Evolutionary conservation across 2,797 vertebrate species (phyloP).

Genomic region (Vireo griseus): DNA sequence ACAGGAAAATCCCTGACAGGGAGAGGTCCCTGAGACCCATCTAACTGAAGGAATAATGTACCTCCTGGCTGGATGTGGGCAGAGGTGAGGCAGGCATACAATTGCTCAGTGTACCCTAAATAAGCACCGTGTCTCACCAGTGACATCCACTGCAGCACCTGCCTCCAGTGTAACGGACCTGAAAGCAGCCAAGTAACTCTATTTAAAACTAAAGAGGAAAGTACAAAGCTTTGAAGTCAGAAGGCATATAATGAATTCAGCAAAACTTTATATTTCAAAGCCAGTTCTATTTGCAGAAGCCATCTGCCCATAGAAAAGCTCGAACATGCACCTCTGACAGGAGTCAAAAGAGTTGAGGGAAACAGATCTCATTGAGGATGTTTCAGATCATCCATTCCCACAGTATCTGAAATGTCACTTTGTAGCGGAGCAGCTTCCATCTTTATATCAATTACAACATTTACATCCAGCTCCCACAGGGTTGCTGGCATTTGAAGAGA

Average conservation of each 20-base stretch:
- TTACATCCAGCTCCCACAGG: not conserved
- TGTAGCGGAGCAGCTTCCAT: not conserved
- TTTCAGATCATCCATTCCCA: constrained; percentile 24
- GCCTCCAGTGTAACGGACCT: not conserved
- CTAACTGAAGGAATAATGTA: not conserved
- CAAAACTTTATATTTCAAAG: constrained; percentile 64
- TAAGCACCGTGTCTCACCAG: fast-evolving
- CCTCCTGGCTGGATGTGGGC: not conserved
- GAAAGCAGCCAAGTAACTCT: constrained; percentile 7
- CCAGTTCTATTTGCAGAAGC: constrained; percentile 53
- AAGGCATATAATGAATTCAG: constrained; percentile 48
- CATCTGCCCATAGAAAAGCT: constrained; percentile 58
- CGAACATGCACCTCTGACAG: constrained; percentile 3
- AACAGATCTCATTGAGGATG: not conserved
- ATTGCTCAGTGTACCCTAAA: not conserved
- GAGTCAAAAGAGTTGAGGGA: constrained; percentile 44
- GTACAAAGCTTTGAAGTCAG: constrained; percentile 60
- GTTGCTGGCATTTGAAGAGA: constrained; percentile 30
- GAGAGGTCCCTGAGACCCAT: not conserved
- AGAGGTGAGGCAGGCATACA: not conserved
- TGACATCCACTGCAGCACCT: not conserved
- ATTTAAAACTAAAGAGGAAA: constrained; percentile 55
- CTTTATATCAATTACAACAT: constrained; percentile 35
- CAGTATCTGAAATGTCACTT: constrained; percentile 48
- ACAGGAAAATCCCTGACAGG: not conserved